These are phyloP conservation scores for Leucophenga varia DNA, from an alignment of 1,140 invertebrate genomes.

Conservation along the genomic window DNA sequence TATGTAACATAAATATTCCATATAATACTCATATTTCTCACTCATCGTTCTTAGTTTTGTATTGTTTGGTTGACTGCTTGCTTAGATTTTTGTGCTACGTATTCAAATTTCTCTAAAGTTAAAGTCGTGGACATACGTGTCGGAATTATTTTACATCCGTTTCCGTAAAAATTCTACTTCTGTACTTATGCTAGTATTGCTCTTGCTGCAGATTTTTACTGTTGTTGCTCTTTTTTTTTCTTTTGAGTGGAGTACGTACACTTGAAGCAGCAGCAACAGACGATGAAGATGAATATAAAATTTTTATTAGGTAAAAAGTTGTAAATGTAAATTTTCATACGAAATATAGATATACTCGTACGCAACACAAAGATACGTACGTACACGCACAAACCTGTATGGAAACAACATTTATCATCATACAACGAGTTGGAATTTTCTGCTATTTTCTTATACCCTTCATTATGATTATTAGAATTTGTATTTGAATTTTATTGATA, in stretches of 20 bases:
- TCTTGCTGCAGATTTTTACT: too few relatives aligned
- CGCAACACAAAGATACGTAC: too few relatives aligned
- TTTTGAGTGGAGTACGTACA: too few relatives aligned
- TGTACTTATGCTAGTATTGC: too few relatives aligned
- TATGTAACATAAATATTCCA: conserved; percentile 41
- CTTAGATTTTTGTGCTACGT: conserved; percentile 25
- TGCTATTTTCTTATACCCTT: too few relatives aligned
- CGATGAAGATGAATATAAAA: conserved; percentile 31
- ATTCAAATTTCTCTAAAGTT: conserved; percentile 34
- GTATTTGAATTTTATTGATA: too few relatives aligned
- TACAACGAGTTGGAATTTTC: too few relatives aligned
- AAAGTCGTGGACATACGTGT: conserved; percentile 50
- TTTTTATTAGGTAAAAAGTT: conserved; percentile 36
- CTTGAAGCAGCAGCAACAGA: too few relatives aligned
- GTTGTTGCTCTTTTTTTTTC: conserved; percentile 1
- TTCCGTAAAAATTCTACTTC: conserved; percentile 7
- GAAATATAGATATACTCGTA: not conserved
- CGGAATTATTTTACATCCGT: conserved; percentile 48
- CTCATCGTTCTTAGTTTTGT: too few relatives aligned
- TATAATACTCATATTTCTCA: conserved; percentile 43
- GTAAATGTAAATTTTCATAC: conserved; percentile 23
- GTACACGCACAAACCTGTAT: too few relatives aligned
- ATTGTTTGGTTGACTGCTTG: conserved; percentile 2
- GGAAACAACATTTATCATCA: too few relatives aligned
- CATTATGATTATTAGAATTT: too few relatives aligned